Evolutionary conservation across 1,140 invertebrate genomes (phyloP), one percentile per base, ranked within the genome.

Genomic region (Amyelois transitella): DNA sequence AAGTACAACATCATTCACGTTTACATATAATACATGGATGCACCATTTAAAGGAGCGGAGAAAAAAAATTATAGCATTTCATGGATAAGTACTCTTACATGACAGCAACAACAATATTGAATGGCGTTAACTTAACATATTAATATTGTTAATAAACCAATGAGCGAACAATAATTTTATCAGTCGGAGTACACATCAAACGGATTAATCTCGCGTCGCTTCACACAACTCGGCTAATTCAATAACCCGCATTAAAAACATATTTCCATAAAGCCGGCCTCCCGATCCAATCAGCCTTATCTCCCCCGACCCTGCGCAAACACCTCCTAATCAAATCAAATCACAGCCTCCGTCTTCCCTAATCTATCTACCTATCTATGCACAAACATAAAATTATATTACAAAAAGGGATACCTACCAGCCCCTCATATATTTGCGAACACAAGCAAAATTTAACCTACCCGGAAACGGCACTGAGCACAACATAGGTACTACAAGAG

Each of bases 241-340:
- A 86, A 87, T 87, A 83, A 84, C 76, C 77, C 75, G 78, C 84
- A 87, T 87, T 87, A 84, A 85, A 86, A 87, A 87, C 84, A 87
- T 85, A 87, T 87, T 87, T 85, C 79, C 77, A 84, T 81, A 77
- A 77, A 72, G 64, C 64, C 62, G 58, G 61, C 69, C 76, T 60
- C 64, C 69, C 69, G 81, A 84, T 84, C 83, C 83, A 85, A 85
- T 86, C 83, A 79, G 57, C 68, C 73, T 85, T 86, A 87, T 87
- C 81, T 85, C 75, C 75, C 78, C 77, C 45, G 67, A 63, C 63
- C 74, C 79, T 69, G 66, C 70, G 69, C 80, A 71, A 85, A 85
- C 81, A 87, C 81, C 84, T 85, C 80, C 84, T 86, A 86, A 87
- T 87, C 84, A 85, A 87, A 87, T 87, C 81, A 87, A 87, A 87